Conservation (phyloP, 1,140 invertebrate genomes). For the Andricus grossulariae region DNA sequence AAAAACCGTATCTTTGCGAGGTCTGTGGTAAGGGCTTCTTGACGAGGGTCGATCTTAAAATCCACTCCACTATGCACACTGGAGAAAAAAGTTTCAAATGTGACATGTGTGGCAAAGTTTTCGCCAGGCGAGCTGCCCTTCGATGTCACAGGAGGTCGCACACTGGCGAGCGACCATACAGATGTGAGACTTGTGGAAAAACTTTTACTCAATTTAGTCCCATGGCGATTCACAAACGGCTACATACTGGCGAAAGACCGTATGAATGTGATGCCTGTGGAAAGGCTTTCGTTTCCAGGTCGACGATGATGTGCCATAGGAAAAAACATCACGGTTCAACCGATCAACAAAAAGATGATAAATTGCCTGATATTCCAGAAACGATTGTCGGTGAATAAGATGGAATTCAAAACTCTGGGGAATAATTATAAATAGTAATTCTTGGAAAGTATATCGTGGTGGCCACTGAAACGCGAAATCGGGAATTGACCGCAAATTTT, state of each 20-base stretch:
- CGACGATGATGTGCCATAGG: constrained; percentile 79
- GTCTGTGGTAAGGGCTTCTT: constrained; percentile 83
- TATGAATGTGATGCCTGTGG: constrained; percentile 86
- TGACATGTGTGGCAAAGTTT: constrained; percentile 81
- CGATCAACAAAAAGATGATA: constrained; percentile 37
- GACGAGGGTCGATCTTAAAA: constrained; percentile 78
- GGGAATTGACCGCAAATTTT: too few relatives aligned
- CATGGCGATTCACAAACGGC: constrained; percentile 79
- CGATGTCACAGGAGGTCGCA: constrained; percentile 83
- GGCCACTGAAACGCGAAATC: too few relatives aligned
- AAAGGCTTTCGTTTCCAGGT: constrained; percentile 78
- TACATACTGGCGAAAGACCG: constrained; percentile 88
- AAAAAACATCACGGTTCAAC: constrained; percentile 74
- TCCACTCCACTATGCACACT: constrained; percentile 82
- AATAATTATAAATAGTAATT: too few relatives aligned
- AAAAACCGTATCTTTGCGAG: constrained; percentile 83
- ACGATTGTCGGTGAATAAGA: constrained; percentile 27
- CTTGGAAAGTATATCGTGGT: too few relatives aligned
- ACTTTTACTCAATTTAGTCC: constrained; percentile 81
- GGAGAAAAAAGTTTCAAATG: constrained; percentile 84
- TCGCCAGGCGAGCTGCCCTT: constrained; percentile 82
- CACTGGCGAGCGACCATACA: constrained; percentile 82
- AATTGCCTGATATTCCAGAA: constrained; percentile 29
- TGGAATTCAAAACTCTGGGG: background rate
- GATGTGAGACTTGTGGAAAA: constrained; percentile 80